phyloP scores from a whole-genome alignment of 2,113 vertebrate species.

The Trematocara marginatum region DNA sequence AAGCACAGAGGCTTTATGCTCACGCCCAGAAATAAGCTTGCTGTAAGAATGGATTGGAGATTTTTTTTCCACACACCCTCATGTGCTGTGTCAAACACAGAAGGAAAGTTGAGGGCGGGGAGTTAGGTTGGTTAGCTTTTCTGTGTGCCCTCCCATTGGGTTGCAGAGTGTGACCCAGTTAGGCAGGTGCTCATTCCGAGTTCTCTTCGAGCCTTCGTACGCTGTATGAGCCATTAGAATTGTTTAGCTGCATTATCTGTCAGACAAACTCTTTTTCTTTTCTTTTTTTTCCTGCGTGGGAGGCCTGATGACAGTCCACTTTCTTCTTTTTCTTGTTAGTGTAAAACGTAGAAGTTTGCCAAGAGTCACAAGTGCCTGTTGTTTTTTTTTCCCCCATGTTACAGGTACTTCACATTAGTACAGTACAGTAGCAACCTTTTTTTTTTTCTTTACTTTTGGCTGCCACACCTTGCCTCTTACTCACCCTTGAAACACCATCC shows the following conservation, averaged over 20 bases:
- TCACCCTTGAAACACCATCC: constrained; percentile 11
- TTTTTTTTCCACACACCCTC: constrained; percentile 25
- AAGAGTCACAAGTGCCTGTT: neutral
- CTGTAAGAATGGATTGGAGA: constrained; percentile 37
- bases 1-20: constrained; percentile 35
- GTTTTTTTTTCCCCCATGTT: neutral
- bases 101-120: neutral
- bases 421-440: neutral
- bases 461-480: constrained; percentile 18
- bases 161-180: constrained; percentile 26
- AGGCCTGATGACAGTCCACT: neutral
- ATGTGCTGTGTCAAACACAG: neutral
- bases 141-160: constrained; percentile 12
- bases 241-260: neutral
- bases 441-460: neutral
- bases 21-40: constrained; percentile 31
- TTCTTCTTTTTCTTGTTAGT: neutral
- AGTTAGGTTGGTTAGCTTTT: constrained; percentile 13
- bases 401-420: neutral
- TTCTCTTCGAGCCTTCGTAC: neutral
- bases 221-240: neutral
- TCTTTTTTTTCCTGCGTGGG: neutral
- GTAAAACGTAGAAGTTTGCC: neutral
- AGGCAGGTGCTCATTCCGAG: neutral
- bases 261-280: neutral